Base-by-base conservation (phyloP, 1,140 invertebrate species). In the Eupristina koningsbergeri region DNA sequence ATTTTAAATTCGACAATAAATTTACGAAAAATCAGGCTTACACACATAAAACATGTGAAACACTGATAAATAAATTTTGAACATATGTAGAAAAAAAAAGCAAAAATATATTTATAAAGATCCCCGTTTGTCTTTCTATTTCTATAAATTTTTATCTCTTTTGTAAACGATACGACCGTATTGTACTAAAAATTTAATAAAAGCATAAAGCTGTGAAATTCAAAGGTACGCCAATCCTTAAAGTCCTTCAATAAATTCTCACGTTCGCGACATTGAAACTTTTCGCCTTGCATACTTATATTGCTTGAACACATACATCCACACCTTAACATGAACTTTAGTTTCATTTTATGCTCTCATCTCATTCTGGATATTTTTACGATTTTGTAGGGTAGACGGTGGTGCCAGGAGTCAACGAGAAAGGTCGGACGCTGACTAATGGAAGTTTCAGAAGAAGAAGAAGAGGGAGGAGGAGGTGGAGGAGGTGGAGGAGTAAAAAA, bases 1-100 rank as follows among this genome's bases (percentile, higher is more conserved):
- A 29, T n/a, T 79, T 64, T 31, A 79, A 79, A 79, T 79, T 41
- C 11, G 15, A 1, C 77, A 63, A 79, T 79, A 80, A 71, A 80
- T 69, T 80, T 26, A 41, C 50, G 63, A 36, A 31, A 36, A 36
- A 67, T 34, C 29, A 36, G 63, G 29, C 63, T 29, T 34, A 31
- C 29, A 11, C 63, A 11, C 63, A 13, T 13, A 26, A n/a, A 19
- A 22, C 13, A 58, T 22, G 26, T 58, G 26, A 58, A 58, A 58
- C 53, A 58, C 26, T 9, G 53, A 58, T 3, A 58, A 58, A 58
- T 58, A 58, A 58, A 58, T 58, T 58, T 58, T 9, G 13, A 58
- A 58, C 26, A 58, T 26, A 58, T 26, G 22, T 26, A 58, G n/a
- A n/a, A n/a, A 13, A 26, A 19, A 26, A 19, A 58, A 58, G 3